A percentile compares a stretch with the other conserved stretches of the same genome.
Evolutionary conservation across 2,888 invertebrate genomes (phyloP).

Genomic region (Biston betularia): DNA sequence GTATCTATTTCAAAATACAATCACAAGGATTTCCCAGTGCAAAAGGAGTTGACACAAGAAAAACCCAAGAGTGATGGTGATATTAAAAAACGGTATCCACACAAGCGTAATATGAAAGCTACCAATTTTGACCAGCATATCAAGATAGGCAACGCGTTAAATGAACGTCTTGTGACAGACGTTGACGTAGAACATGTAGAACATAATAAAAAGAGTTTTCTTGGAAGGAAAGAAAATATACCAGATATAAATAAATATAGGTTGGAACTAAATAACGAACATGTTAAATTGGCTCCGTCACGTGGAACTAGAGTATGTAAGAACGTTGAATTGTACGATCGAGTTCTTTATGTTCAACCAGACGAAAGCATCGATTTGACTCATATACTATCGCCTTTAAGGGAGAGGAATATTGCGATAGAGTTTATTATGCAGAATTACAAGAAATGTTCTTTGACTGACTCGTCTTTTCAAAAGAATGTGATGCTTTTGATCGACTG

Average conservation of each 20-base stretch:
- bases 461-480: slow-evolving; percentile 61
- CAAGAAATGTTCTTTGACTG: slow-evolving; percentile 71
- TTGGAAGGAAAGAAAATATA: slow-evolving; percentile 68
- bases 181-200: slow-evolving; percentile 60
- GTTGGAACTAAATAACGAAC: slow-evolving; percentile 62
- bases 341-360: slow-evolving; percentile 68
- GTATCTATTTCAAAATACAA: slow-evolving; percentile 72
- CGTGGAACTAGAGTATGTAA: slow-evolving; percentile 64
- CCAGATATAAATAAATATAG: slow-evolving; percentile 74
- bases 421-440: slow-evolving; percentile 74
- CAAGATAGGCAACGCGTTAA: slow-evolving; percentile 76
- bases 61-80: slow-evolving; percentile 43
- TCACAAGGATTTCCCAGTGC: slow-evolving; percentile 65
- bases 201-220: slow-evolving; percentile 68
- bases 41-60: slow-evolving; percentile 36
- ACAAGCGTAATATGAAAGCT: slow-evolving; percentile 38
- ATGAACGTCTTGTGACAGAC: slow-evolving; percentile 68
- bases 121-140: slow-evolving; percentile 68
- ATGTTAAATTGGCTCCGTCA: slow-evolving; percentile 59
- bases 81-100: slow-evolving; percentile 26
- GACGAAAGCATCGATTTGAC: slow-evolving; percentile 73
- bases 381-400: slow-evolving; percentile 69
- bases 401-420: slow-evolving; percentile 66
- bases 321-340: slow-evolving; percentile 69
- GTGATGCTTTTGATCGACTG: slow-evolving; percentile 85